These are phyloP conservation scores for Drosophila pallidifrons DNA, from an alignment of 1,140 invertebrate species.

Conservation along the genomic window DNA sequence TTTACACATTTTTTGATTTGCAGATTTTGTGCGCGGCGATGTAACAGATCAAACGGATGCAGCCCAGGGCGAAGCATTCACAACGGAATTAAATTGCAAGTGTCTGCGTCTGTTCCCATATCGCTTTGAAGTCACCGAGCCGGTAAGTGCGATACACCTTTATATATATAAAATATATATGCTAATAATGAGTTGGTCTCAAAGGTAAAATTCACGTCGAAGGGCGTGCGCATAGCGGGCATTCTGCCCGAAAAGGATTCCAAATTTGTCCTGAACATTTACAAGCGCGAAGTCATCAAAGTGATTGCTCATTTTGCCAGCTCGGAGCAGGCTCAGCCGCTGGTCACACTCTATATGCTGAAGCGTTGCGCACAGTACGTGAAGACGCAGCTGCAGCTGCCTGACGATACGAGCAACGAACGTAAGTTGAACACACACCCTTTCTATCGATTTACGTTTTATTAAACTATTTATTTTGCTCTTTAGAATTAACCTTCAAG, in stretches of 20 bases:
- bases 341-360: conserved; percentile 92
- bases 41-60: conserved; percentile 71
- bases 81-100: conserved; percentile 88
- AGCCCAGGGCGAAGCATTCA: conserved; percentile 54
- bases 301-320: conserved; percentile 91
- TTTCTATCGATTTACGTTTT: background rate
- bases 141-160: conserved; percentile 83
- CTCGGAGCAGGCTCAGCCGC: conserved; percentile 88
- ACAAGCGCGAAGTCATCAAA: conserved; percentile 89
- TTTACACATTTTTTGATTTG: background rate
- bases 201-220: conserved; percentile 88
- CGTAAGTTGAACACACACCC: conserved; percentile 43
- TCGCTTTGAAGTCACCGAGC: conserved; percentile 89
- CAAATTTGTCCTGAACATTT: conserved; percentile 86
- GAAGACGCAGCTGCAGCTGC: conserved; percentile 89
- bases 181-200: conserved; percentile 43
- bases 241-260: conserved; percentile 87
- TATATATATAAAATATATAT: too few relatives aligned
- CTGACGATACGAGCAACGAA: conserved; percentile 70
- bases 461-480: background rate
- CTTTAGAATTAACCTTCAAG: conserved; percentile 86
- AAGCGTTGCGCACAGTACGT: conserved; percentile 88
- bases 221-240: conserved; percentile 88
- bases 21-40: conserved; percentile 74
- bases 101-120: conserved; percentile 93